Base-by-base conservation (phyloP, 1,140 invertebrate species). In the Drosophila asahinai region DNA sequence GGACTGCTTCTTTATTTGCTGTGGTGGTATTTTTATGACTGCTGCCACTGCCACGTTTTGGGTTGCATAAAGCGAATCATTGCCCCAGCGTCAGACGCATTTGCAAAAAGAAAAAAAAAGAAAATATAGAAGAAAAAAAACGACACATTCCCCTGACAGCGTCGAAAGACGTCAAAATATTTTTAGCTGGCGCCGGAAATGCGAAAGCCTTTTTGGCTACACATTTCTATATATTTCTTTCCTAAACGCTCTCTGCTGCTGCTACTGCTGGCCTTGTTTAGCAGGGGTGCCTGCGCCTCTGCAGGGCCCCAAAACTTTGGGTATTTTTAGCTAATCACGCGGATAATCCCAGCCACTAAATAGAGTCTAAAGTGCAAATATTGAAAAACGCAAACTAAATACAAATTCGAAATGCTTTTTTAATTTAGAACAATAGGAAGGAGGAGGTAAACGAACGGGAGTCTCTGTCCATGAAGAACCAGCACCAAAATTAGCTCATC, bases 151-250 rank as follows among this genome's bases (percentile, higher is more conserved):
- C 30, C 40, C 55, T 19, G 12, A 42, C 64, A 62, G 42, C 57
- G 38, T 54, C 61, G 62, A 83, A 82, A 86, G 76, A 86, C 80
- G 76, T 87, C 66, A 87, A 86, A 78, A 87, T 87, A 86, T 86
- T 83, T 86, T 87, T 87, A 86, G 83, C 72, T 83, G 83, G 83
- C 83, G 83, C 83, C 83, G 83, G 83, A 86, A 87, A 86, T 86
- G 80, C 80, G 80, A 86, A 83, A 83, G 77, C 64, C 80, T 80
- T 86, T 84, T 61, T 58, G 52, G 52, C 33, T 57, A 33, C 58
- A 42, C 33, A 36, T 36, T 36, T 55, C 38, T 79, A 30, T 60
- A 60, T 22, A 54, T 43, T 67, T 67, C 19, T 52, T 72, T 27
- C 17, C 38, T 43, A 72, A 60, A 72, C 38, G 67, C 52, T 33